Conservation (phyloP, 2,888 invertebrate species). For the Chironomus tentans region DNA sequence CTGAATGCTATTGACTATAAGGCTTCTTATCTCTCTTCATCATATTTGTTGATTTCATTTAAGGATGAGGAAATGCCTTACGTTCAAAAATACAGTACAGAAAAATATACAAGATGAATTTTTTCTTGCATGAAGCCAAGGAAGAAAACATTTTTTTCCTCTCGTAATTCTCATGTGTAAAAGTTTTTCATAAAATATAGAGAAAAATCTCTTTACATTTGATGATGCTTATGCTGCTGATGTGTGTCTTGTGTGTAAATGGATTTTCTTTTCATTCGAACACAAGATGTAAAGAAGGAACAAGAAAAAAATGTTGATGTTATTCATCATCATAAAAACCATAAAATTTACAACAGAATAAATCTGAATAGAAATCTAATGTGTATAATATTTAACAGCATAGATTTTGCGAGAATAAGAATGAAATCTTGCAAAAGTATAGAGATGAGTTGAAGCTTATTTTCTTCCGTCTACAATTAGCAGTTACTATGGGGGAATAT, state of each 20-base stretch:
- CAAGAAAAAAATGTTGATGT: no score
- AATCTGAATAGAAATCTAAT: slow-evolving; percentile 11
- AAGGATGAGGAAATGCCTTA: not conserved
- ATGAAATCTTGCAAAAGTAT: not conserved
- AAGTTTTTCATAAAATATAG: not conserved
- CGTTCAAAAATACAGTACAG: not conserved
- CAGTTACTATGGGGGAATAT: no score
- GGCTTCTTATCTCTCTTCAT: not conserved
- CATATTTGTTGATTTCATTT: not conserved
- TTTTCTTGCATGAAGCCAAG: not conserved
- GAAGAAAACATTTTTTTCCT: not conserved
- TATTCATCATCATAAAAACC: slow-evolving; percentile 12
- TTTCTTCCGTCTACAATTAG: no score
- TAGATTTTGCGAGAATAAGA: not conserved
- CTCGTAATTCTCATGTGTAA: not conserved
- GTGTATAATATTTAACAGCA: not conserved
- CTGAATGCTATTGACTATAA: not conserved
- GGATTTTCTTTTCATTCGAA: not conserved
- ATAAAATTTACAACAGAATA: slow-evolving; percentile 22
- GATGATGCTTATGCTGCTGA: no score
- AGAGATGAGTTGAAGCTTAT: no score
- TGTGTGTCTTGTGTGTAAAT: not conserved
- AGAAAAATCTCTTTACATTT: not conserved
- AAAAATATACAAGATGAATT: no score
- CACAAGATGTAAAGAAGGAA: not conserved